These are phyloP conservation scores for Chelonoidis abingdonii DNA, from an alignment of 2,113 vertebrate species.

Conservation along the genomic window DNA sequence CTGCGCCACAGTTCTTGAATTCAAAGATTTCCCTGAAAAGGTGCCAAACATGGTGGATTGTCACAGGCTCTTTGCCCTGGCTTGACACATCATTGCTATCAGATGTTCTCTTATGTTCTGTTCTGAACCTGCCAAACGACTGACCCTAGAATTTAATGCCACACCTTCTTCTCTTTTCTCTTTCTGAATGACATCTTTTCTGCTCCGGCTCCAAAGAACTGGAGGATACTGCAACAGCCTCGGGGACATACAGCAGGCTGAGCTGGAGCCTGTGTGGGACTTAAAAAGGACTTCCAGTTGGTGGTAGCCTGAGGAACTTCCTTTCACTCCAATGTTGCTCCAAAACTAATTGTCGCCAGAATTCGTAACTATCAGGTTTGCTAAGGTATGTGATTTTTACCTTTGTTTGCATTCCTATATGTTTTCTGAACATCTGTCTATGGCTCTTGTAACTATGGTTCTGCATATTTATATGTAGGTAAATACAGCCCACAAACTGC, in stretches of 20 bases:
- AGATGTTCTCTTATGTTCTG: slow-evolving; percentile 44
- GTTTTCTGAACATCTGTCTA: not conserved
- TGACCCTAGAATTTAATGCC: slow-evolving; percentile 59
- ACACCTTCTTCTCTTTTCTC: slow-evolving; percentile 43
- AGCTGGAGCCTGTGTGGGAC: slow-evolving; percentile 33
- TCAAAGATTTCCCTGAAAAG: slow-evolving; percentile 53
- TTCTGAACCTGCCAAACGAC: slow-evolving; percentile 58
- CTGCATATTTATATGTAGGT: not conserved
- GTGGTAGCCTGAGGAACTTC: slow-evolving; percentile 45
- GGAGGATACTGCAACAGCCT: slow-evolving; percentile 60
- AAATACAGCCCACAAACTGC: not conserved
- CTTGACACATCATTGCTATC: slow-evolving; percentile 64
- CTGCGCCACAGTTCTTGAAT: slow-evolving; percentile 45
- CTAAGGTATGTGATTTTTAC: slow-evolving; percentile 67
- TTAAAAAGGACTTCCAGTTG: not conserved
- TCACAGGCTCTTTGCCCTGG: slow-evolving; percentile 59
- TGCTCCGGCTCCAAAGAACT: slow-evolving; percentile 68
- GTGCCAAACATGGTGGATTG: slow-evolving; percentile 66
- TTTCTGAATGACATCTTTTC: slow-evolving; percentile 37
- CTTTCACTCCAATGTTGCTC: slow-evolving; percentile 74
- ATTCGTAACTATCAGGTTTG: slow-evolving; percentile 46
- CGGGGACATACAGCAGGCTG: slow-evolving; percentile 11
- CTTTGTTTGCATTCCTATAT: not conserved
- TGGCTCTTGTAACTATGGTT: not conserved
- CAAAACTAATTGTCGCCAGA: slow-evolving; percentile 58